Evolutionary conservation across 2,888 invertebrate species (phyloP), one percentile per base, ranked within the genome.

Genomic region (Pterostichus madidus): DNA sequence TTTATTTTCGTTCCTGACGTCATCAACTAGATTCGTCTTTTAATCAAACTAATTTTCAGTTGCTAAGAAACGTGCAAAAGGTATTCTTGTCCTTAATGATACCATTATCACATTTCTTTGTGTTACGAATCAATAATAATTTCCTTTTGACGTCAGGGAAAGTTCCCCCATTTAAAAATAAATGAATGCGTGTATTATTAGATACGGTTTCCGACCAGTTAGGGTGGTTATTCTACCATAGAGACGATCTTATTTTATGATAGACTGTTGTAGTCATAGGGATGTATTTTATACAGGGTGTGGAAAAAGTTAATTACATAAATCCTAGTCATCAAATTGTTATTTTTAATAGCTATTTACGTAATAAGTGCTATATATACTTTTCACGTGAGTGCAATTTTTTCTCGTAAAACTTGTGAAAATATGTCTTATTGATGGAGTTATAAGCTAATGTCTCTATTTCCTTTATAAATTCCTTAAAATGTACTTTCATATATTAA

Each of bases 111-210:
- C 11, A 49, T 49, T 49, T 49, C 49, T 49, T 49, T 49, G 49
- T 49, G 35, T 10, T 8, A 2, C 8, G 24, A 17, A 59, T 64
- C 64, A 32, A 64, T n/a, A n/a, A 2, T 35, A 64, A 64, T 64
- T 64, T 64, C 13, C 59, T 59, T 17, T 59, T 31, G 35, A 64
- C 64, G 64, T 64, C 32, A 64, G n/a, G n/a, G 8, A 35, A 32
- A 35, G 49, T 64, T 59, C 59, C 59, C 59, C 59, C 11, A 24
- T 59, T 59, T 64, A n/a, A 4, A 64, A 35, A 64, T 64, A 64
- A 49, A 64, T 35, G 13, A 35, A 31, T 32, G 10, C 13, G n/a
- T 32, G 64, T 13, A 35, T 64, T 32, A 64, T 35, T 13, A 35
- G 49, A 49, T n/a, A 17, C 49, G 15, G 17, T 31, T 49, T 11